Evolutionary conservation across 2,113 vertebrate species (phyloP).

Genomic region (Chloropsis hardwickii): DNA sequence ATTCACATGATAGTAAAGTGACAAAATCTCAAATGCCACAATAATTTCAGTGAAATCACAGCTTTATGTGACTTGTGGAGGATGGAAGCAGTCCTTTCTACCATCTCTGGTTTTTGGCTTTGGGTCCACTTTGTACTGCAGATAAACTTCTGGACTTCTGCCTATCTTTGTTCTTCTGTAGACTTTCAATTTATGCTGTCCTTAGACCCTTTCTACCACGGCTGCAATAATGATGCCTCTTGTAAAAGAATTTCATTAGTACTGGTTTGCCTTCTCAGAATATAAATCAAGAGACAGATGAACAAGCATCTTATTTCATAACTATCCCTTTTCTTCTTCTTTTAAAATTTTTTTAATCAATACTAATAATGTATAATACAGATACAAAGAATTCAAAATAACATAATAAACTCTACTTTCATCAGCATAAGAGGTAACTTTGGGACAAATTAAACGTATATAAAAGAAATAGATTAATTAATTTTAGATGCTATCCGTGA

Average conservation of each 20-base stretch:
- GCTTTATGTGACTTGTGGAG: accelerated
- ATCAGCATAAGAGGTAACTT: not conserved
- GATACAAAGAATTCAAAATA: not conserved
- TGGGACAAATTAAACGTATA: not conserved
- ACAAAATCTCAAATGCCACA: not conserved
- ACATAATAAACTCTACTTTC: not conserved
- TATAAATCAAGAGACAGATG: not conserved
- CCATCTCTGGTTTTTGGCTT: not conserved
- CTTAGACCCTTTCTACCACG: not conserved
- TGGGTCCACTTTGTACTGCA: not conserved
- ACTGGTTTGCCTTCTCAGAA: not conserved
- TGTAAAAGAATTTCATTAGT: not conserved
- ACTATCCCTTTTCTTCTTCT: accelerated
- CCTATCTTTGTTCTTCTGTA: not conserved
- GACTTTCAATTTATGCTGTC: not conserved
- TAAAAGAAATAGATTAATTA: not conserved
- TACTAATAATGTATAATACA: too few species aligned
- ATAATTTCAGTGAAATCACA: not conserved
- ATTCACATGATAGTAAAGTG: not conserved
- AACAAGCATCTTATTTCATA: not conserved
- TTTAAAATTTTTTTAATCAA: too few species aligned
- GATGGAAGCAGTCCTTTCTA: not conserved
- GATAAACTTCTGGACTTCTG: not conserved
- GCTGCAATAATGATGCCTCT: not conserved
- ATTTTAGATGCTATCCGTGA: not conserved